Base-by-base conservation (phyloP, 1,140 invertebrate species). In the Cydia strobilella region DNA sequence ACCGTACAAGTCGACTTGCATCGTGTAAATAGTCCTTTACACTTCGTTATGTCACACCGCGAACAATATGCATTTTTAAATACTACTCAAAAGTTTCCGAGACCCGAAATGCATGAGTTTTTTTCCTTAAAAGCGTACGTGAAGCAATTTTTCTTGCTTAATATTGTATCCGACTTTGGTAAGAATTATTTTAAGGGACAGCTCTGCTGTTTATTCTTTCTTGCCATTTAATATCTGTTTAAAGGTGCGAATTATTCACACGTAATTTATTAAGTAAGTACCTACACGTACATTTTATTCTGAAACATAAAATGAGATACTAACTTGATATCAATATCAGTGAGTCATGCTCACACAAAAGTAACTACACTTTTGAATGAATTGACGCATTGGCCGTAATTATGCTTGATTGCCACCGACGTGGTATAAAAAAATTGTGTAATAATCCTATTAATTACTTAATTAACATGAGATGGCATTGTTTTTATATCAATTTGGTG, bases 21-120 rank as follows among this genome's bases (percentile, higher is more conserved):
- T 6, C 54, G 20, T 59, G 54, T 59, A 59, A 59, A 12, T 23
- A 3, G 20, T 10, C n/a, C 54, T 59, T 59, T 23, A 59, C 54
- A 75, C 66, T 77, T 76, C 76, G 75, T 77, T 84, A 79, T 74
- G 80, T 85, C 84, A 82, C 80, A 82, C 83, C 77, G 75, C 73
- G 79, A 85, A 85, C 81, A 85, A 82, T 86, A 86, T 88, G 77
- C 84, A 88, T 88, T 86, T 84, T 86, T 88, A 88, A 88, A 84
- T 83, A 84, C 75, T 77, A 72, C 76, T 59, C 66, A 54, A 54
- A 82, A 81, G 69, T 83, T 82, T 83, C 78, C 54, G 27, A 45
- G 74, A 75, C 79, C 77, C 76, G 35, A 78, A 69, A 80, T 82
- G 71, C 74, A 84, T 76, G 79, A 78, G 78, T 65, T 80, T 76